Percentiles rank a stretch among this genome's conserved stretches.
Evolutionary conservation across 1,140 invertebrate genomes (phyloP).

Genomic region (Cyclina sinensis): DNA sequence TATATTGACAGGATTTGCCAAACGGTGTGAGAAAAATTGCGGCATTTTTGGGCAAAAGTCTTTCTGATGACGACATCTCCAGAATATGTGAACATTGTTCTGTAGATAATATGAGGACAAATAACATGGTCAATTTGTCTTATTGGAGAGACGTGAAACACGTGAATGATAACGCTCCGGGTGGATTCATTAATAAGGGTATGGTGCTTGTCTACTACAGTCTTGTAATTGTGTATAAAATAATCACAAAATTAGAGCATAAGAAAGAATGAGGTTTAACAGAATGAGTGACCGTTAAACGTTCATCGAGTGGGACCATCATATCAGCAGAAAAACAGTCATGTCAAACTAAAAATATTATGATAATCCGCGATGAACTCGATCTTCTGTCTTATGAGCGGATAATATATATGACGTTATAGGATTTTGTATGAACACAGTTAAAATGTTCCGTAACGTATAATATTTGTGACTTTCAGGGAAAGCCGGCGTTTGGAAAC

Average conservation of each 20-base stretch:
- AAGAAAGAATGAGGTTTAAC: background rate
- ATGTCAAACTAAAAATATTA: too few species aligned
- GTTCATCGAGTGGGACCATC: too few species aligned
- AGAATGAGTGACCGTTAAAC: background rate
- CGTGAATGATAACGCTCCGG: conserved; percentile 15
- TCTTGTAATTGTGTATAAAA: too few species aligned
- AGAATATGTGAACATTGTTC: background rate
- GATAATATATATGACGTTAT: too few species aligned
- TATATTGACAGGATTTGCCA: background rate
- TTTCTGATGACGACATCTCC: background rate
- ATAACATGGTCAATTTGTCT: conserved; percentile 11
- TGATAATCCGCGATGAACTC: background rate
- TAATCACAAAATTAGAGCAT: too few species aligned
- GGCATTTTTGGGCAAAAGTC: background rate
- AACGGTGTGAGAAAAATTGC: background rate
- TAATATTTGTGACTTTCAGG: too few species aligned
- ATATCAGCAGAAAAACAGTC: too few species aligned
- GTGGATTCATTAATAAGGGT: conserved; percentile 48
- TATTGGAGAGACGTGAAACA: conserved; percentile 14
- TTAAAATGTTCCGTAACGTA: too few species aligned
- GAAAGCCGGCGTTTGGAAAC: too few species aligned
- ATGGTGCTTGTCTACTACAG: background rate
- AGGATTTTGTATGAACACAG: too few species aligned
- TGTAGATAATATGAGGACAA: background rate
- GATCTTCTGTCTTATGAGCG: background rate